Evolutionary conservation across 1,140 invertebrate genomes (phyloP).

Genomic region (Campodea augens): DNA sequence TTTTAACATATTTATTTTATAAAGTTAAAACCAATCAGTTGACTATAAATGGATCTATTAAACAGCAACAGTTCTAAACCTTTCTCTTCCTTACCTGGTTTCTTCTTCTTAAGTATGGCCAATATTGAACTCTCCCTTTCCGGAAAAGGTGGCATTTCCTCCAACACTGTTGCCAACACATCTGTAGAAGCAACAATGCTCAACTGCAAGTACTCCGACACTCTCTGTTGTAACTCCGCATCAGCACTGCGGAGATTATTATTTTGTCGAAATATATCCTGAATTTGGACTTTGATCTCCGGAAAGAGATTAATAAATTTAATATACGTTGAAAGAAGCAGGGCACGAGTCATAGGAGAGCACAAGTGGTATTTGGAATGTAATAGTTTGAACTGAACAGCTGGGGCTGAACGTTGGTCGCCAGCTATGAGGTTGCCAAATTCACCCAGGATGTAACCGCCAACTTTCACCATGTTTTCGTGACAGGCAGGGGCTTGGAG

Average conservation of each 20-base stretch:
- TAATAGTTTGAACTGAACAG: slow-evolving; percentile 88
- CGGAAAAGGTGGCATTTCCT: slow-evolving; percentile 99
- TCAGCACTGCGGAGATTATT: slow-evolving; percentile 93
- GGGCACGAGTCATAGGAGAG: slow-evolving; percentile 83
- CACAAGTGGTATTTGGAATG: slow-evolving; percentile 99
- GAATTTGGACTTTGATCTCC: slow-evolving; percentile 90
- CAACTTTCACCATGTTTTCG: slow-evolving; percentile 99
- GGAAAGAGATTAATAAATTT: slow-evolving; percentile 99
- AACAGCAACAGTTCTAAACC: slow-evolving; percentile 37
- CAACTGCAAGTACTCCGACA: slow-evolving; percentile 92
- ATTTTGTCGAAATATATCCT: slow-evolving; percentile 89
- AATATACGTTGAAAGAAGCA: slow-evolving; percentile 94
- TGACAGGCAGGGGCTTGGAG: slow-evolving; percentile 96
- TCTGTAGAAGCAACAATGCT: slow-evolving; percentile 91
- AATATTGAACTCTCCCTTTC: slow-evolving; percentile 96
- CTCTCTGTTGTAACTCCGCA: slow-evolving; percentile 94
- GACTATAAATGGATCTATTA: no score
- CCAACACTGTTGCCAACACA: slow-evolving; percentile 92
- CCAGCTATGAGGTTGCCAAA: slow-evolving; percentile 99
- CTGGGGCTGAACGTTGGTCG: slow-evolving; percentile 86
- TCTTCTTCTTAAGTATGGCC: slow-evolving; percentile 95
- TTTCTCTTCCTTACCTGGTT: slow-evolving; percentile 73
- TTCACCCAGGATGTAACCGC: slow-evolving; percentile 97
- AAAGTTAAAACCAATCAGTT: no score
- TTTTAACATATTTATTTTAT: background rate